Evolutionary conservation across 2,888 invertebrate species (phyloP), one percentile per base, ranked within the genome.

Genomic region (Caenorhabditis japonica): DNA sequence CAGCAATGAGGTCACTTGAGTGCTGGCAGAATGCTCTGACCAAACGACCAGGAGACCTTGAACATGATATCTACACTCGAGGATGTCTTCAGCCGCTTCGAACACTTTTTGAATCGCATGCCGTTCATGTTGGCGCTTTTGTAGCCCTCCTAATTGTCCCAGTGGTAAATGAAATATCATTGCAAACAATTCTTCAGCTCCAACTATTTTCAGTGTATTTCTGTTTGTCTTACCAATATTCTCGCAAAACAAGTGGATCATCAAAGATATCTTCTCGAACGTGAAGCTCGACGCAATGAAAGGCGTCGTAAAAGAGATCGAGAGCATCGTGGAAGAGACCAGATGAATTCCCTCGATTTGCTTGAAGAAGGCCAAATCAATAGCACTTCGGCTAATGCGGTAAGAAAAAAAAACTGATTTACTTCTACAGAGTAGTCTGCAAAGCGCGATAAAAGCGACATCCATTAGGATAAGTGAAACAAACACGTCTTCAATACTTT

Each of bases 11-110:
- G 47, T 85, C 87, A 10, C 59, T 86, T 19, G 79, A 87, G 43
- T 87, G 87, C 66, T 87, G 87, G 87, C 83, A 85, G 62, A 87
- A 87, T 58, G 87, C 86, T 5, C 77, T 86, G 53, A 80, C 81
- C 34, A 88, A 86, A 68, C 69, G 83, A 74, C 84, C 84, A 1
- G 80, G 80, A 36, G 85, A 86, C 19, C 53, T 86, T 41, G 86
- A 86, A 51, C 75, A 77, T 33, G 80, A 76, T 72, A 82, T 79
- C 46, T 82, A 77, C 75, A 85, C 79, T 0, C 58, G 82, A 39
- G 87, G 87, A 34, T 87, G 87, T 70, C 76, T 87, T 15, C 80
- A 80, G 13, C 86, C 86, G 3, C 49, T 87, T 23, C 74, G 83
- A 47, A 68, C 75, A 8, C 68, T 84, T 10, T 88, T 87, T 72